Evolutionary conservation across 2,113 vertebrate genomes (phyloP).

Genomic region (Vicugna pacos): DNA sequence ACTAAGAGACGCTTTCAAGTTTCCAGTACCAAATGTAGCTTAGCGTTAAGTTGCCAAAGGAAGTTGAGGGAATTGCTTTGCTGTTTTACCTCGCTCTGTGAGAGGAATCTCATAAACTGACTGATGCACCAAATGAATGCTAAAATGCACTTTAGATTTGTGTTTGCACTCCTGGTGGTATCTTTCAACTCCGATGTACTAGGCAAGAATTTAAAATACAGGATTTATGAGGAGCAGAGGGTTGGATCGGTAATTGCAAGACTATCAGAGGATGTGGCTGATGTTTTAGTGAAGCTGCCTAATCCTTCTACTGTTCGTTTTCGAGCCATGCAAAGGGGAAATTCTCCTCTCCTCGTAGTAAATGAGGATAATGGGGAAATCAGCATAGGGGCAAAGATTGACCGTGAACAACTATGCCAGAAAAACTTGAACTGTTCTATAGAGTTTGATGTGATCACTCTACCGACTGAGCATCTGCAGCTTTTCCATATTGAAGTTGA

Average conservation of each 20-base stretch:
- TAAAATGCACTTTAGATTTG: constrained; percentile 86
- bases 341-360: constrained; percentile 90
- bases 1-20: constrained; percentile 71
- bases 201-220: constrained; percentile 95
- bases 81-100: constrained; percentile 70
- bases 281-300: constrained; percentile 91
- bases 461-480: constrained; percentile 97
- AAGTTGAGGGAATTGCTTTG: constrained; percentile 73
- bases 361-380: constrained; percentile 97
- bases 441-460: constrained; percentile 97
- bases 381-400: constrained; percentile 94
- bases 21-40: constrained; percentile 75
- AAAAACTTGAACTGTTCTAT: constrained; percentile 98
- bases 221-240: constrained; percentile 97
- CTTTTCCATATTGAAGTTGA: constrained; percentile 98
- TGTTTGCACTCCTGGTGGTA: constrained; percentile 84
- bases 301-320: constrained; percentile 93
- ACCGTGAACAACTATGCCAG: constrained; percentile 97
- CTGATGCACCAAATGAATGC: constrained; percentile 69
- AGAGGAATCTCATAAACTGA: constrained; percentile 70
- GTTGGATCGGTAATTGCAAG: constrained; percentile 95
- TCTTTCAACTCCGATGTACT: constrained; percentile 77
- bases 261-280: constrained; percentile 94
- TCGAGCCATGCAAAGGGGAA: constrained; percentile 95
- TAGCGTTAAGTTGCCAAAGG: constrained; percentile 75